phyloP scores from a whole-genome alignment of 2,888 invertebrate genomes.

The Amorpha juglandis region DNA sequence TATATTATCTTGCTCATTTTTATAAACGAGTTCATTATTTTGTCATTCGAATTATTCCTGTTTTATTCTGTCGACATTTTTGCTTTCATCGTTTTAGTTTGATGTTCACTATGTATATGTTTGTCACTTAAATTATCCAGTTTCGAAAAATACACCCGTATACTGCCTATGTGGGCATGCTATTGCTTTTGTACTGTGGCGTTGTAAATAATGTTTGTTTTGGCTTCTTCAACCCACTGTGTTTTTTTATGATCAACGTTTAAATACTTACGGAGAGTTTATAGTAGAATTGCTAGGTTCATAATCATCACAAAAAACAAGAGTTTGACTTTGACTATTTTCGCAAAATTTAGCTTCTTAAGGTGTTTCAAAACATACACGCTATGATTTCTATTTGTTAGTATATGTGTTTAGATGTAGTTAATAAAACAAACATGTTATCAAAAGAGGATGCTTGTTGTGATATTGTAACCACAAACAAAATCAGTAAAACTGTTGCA shows the following conservation, averaged over 20 bases:
- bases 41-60: conserved; percentile 31
- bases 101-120: conserved; percentile 55
- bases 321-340: conserved; percentile 83
- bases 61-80: conserved; percentile 49
- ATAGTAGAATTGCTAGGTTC: conserved; percentile 71
- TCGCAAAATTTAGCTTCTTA: conserved; percentile 64
- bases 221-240: conserved; percentile 71
- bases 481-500: neutral
- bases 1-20: conserved; percentile 36
- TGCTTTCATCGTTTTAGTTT: conserved; percentile 64
- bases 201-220: conserved; percentile 70
- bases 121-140: conserved; percentile 50
- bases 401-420: conserved; percentile 63
- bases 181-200: conserved; percentile 79
- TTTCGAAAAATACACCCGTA: conserved; percentile 58
- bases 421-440: conserved; percentile 44
- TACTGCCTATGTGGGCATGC: conserved; percentile 77
- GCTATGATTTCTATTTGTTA: conserved; percentile 52
- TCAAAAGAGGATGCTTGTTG: conserved; percentile 54
- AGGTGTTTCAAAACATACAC: conserved; percentile 50
- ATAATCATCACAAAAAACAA: conserved; percentile 75
- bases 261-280: conserved; percentile 54
- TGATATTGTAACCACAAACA: conserved; percentile 43
- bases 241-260: conserved; percentile 67
- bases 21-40: conserved; percentile 32